phyloP scores from a whole-genome alignment of 2,113 vertebrate genomes.

The Phaethon lepturus region DNA sequence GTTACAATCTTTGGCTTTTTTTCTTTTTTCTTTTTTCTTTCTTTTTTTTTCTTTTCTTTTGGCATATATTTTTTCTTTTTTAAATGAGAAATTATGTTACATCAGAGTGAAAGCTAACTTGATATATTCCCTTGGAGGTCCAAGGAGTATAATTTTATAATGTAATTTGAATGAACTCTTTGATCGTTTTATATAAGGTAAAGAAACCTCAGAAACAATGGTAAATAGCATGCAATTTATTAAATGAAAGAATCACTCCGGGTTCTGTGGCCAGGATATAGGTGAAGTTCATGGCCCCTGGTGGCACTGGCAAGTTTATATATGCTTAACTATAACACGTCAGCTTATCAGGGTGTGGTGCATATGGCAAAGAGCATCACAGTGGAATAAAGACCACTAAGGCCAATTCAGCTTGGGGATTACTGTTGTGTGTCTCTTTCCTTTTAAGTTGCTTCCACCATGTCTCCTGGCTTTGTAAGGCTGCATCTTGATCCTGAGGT shows the following conservation, averaged over 20 bases:
- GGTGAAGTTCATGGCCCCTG: background rate
- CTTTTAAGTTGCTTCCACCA: background rate
- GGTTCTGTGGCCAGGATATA: background rate
- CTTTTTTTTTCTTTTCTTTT: too few relatives aligned
- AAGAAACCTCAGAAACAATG: background rate
- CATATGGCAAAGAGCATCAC: background rate
- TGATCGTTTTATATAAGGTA: background rate
- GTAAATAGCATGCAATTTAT: background rate
- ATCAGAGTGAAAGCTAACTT: background rate
- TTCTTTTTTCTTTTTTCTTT: background rate
- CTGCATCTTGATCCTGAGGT: too few relatives aligned
- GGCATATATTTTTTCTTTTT: background rate
- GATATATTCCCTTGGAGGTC: background rate
- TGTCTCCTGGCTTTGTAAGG: background rate
- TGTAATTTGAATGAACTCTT: background rate
- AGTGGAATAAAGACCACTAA: background rate
- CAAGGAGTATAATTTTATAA: background rate
- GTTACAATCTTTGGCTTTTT: background rate
- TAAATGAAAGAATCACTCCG: background rate
- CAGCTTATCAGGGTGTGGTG: background rate
- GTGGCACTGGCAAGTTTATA: background rate
- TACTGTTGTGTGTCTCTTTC: background rate
- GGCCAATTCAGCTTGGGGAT: fast-evolving
- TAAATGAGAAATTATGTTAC: background rate
- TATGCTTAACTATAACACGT: background rate